Percentiles rank a stretch among this genome's conserved stretches.
phyloP scores from a whole-genome alignment of 1,140 invertebrate species.

The Rhagoletis pomonella region DNA sequence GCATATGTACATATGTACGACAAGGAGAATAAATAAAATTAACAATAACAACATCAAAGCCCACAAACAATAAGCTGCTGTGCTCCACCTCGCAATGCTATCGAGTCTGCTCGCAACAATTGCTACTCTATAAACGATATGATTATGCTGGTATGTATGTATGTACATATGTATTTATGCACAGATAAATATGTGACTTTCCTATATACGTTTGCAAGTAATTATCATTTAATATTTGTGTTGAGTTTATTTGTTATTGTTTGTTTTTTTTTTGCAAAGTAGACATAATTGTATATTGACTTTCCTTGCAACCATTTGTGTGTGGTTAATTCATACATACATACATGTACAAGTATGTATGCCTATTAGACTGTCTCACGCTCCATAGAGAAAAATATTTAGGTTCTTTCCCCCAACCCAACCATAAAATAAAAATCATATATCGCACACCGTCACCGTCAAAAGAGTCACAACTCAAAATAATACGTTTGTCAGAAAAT shows the following conservation, averaged over 20 bases:
- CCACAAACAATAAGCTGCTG: conserved; percentile 1
- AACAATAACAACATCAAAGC: conserved; percentile 3
- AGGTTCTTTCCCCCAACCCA: too few relatives aligned
- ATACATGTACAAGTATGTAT: background rate
- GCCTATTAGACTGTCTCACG: too few relatives aligned
- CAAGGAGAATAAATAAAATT: background rate
- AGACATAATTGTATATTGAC: background rate
- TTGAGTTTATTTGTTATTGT: background rate
- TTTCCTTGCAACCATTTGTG: background rate
- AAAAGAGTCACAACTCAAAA: too few relatives aligned
- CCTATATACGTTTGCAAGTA: background rate
- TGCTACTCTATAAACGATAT: background rate
- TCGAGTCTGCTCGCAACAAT: background rate
- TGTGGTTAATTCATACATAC: background rate
- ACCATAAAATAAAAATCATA: too few relatives aligned
- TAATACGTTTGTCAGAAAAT: too few relatives aligned
- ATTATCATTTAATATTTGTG: conserved; percentile 22
- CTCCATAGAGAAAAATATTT: too few relatives aligned
- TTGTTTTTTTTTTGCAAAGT: background rate
- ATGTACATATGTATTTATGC: background rate
- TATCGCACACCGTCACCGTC: too few relatives aligned
- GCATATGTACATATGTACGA: background rate
- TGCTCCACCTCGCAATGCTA: conserved; percentile 28
- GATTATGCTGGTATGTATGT: background rate
- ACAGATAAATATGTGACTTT: background rate